phyloP scores from a whole-genome alignment of 2,888 invertebrate species.

The Lepidochitona cinerea region DNA sequence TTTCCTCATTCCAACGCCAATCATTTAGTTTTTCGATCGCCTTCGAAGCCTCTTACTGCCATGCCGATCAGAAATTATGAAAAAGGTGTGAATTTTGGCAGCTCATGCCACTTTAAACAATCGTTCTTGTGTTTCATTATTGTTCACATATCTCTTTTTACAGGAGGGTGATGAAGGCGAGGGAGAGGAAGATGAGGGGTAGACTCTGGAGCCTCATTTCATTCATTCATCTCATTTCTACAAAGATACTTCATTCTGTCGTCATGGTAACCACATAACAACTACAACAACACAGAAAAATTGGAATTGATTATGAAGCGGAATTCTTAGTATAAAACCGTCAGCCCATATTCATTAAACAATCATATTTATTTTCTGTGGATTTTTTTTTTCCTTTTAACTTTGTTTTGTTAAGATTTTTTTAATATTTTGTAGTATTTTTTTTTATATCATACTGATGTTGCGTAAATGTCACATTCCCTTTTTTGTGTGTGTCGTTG shows the following conservation, averaged over 20 bases:
- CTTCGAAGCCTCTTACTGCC: too few species aligned
- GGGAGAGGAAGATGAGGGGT: slow-evolving; percentile 1
- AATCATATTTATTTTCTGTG: neutral
- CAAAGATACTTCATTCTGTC: too few species aligned
- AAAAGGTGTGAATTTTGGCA: neutral
- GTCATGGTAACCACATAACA: too few species aligned
- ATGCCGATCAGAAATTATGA: too few species aligned
- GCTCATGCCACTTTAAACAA: neutral
- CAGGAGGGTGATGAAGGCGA: neutral
- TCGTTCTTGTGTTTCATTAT: neutral
- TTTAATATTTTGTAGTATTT: neutral
- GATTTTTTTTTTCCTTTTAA: neutral
- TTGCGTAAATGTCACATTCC: too few species aligned
- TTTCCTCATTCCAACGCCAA: too few species aligned
- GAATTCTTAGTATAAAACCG: too few species aligned
- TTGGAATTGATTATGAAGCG: too few species aligned
- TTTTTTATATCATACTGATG: too few species aligned
- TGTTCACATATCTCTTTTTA: neutral
- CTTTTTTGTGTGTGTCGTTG: too few species aligned
- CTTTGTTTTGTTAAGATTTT: neutral
- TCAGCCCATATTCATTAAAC: neutral
- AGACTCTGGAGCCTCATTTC: neutral
- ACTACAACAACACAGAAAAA: too few species aligned
- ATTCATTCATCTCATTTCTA: neutral
- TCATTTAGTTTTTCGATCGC: too few species aligned